Evolutionary conservation across 2,888 invertebrate genomes (phyloP).

Genomic region (Heteromurus nitidus): DNA sequence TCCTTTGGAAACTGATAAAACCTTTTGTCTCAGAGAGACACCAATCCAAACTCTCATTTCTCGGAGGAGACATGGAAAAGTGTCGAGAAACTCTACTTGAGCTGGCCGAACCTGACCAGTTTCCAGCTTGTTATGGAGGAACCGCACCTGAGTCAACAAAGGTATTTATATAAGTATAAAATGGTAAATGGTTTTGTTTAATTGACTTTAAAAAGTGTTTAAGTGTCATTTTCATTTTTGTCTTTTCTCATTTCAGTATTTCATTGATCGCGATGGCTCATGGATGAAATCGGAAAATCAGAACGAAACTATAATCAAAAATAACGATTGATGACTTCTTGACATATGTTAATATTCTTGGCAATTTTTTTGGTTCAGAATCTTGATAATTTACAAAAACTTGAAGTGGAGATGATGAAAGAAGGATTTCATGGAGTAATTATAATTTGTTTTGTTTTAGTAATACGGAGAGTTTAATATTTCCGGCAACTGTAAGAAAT

Average conservation of each 20-base stretch:
- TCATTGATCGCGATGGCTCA: constrained; percentile 23
- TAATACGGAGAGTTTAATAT: too few relatives aligned
- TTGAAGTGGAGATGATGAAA: too few relatives aligned
- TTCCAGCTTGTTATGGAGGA: constrained; percentile 61
- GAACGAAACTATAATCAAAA: too few relatives aligned
- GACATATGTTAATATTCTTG: too few relatives aligned
- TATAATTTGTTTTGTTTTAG: too few relatives aligned
- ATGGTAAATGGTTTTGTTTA: neutral
- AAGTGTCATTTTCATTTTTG: neutral
- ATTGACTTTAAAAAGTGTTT: neutral
- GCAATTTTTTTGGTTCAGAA: too few relatives aligned
- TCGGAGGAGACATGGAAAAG: constrained; percentile 25
- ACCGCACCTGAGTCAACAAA: constrained; percentile 77
- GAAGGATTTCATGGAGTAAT: too few relatives aligned
- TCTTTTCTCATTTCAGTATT: neutral
- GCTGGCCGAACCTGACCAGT: constrained; percentile 30
- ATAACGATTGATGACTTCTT: too few relatives aligned
- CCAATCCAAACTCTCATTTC: constrained; percentile 43
- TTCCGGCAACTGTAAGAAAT: too few relatives aligned
- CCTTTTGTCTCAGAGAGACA: constrained; percentile 35
- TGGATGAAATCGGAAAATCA: constrained; percentile 24
- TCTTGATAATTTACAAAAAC: too few relatives aligned
- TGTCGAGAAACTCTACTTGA: constrained; percentile 45
- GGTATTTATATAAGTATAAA: neutral
- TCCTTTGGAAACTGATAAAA: constrained; percentile 42